Evolutionary conservation across 2,113 vertebrate genomes (phyloP).

Genomic region (Triplophysa tibetana): DNA sequence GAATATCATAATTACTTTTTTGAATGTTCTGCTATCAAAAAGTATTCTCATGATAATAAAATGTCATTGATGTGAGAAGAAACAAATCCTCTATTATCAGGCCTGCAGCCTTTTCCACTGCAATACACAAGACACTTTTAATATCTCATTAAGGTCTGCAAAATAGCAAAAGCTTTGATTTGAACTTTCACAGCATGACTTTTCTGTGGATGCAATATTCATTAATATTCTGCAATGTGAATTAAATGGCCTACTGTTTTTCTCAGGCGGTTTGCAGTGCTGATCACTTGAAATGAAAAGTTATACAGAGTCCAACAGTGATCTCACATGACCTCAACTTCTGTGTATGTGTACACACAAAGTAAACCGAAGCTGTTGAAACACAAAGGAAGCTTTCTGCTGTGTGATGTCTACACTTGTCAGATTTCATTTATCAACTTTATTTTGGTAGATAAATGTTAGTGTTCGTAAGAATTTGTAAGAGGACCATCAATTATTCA

Average conservation of each 20-base stretch:
- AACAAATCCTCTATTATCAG: constrained; percentile 1
- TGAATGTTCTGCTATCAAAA: neutral
- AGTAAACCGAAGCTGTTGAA: neutral
- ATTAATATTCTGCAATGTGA: neutral
- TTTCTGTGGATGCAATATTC: neutral
- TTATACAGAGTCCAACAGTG: neutral
- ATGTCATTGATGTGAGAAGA: constrained; percentile 24
- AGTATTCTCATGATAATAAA: constrained; percentile 25
- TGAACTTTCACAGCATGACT: neutral
- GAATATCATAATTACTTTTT: neutral
- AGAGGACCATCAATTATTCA: neutral
- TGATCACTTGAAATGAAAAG: neutral
- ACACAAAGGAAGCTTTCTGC: neutral
- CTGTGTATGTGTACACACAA: constrained; percentile 16
- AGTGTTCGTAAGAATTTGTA: neutral
- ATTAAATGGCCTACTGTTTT: neutral
- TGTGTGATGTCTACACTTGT: neutral
- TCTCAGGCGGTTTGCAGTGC: neutral
- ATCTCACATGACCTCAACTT: neutral
- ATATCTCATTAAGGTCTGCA: constrained; percentile 18
- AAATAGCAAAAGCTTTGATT: neutral
- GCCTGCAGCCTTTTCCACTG: neutral
- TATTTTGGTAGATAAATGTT: neutral
- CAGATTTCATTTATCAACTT: neutral
- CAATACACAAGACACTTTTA: neutral